Percentiles rank a stretch among this genome's conserved stretches.
Evolutionary conservation across 2,113 vertebrate genomes (phyloP).

Genomic region (Oncorhynchus tshawytscha): DNA sequence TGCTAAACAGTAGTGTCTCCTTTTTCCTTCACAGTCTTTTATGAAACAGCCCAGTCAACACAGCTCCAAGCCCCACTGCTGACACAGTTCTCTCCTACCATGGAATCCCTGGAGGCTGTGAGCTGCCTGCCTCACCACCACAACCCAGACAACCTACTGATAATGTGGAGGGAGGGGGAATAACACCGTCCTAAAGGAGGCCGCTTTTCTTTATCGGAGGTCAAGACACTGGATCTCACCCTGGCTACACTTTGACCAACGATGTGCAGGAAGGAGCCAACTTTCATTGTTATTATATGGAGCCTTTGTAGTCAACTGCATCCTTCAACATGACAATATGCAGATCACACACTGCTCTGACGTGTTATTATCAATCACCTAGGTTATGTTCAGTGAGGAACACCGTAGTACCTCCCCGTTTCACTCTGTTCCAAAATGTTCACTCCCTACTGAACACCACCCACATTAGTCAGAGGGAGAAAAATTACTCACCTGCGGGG

Average conservation of each 20-base stretch:
- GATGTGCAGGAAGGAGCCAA: neutral
- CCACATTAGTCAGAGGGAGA: neutral
- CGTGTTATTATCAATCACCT: neutral
- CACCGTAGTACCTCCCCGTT: too few relatives aligned
- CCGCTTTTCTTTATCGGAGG: neutral
- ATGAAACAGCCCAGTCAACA: slow-evolving; percentile 22
- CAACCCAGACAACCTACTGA: neutral
- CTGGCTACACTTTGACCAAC: neutral
- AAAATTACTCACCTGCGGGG: slow-evolving; percentile 84
- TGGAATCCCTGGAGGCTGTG: neutral
- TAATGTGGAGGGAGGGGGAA: neutral
- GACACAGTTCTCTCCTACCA: slow-evolving; percentile 14
- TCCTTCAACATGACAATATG: neutral
- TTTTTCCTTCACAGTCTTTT: neutral
- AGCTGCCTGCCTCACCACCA: neutral
- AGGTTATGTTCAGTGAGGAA: too few relatives aligned
- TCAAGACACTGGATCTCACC: neutral
- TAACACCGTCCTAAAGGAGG: neutral
- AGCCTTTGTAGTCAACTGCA: neutral
- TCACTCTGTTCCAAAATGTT: too few relatives aligned
- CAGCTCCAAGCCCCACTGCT: slow-evolving; percentile 3
- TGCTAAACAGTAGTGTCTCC: slow-evolving; percentile 11
- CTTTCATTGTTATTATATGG: neutral
- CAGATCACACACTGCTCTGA: neutral
- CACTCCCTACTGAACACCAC: too few relatives aligned